Evolutionary conservation across 2,888 invertebrate genomes (phyloP).

Genomic region (Hydraecia micacea): DNA sequence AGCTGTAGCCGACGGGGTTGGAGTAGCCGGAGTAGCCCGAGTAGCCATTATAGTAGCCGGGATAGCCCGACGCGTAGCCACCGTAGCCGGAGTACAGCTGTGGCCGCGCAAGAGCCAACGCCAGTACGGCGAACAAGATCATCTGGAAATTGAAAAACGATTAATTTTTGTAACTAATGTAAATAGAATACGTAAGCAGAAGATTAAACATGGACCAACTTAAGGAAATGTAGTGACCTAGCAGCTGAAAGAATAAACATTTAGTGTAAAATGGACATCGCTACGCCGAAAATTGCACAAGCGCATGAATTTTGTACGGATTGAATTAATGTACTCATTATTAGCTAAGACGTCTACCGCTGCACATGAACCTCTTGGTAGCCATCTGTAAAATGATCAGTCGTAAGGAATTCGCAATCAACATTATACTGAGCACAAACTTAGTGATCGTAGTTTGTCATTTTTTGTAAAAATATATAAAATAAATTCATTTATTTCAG

Average conservation of each 20-base stretch:
- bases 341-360: neutral
- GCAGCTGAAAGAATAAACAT: neutral
- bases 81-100: constrained; percentile 82
- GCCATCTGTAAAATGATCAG: neutral
- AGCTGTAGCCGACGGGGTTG: constrained; percentile 78
- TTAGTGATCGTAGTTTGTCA: neutral
- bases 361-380: neutral
- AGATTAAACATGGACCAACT: neutral
- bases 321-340: neutral
- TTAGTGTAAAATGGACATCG: no score
- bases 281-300: neutral
- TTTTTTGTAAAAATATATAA: neutral
- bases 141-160: constrained; percentile 78
- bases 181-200: neutral
- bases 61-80: constrained; percentile 78
- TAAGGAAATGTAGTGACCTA: neutral
- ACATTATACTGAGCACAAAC: neutral
- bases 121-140: constrained; percentile 84
- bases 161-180: neutral
- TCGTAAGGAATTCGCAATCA: neutral
- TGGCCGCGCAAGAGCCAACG: constrained; percentile 87
- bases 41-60: constrained; percentile 80
- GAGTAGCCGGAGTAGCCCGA: constrained; percentile 83
- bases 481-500: no score
- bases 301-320: no score